A percentile compares a stretch with the other conserved stretches of the same genome.
Conservation (phyloP, 1,140 invertebrate species). For the Batillaria attramentaria region DNA sequence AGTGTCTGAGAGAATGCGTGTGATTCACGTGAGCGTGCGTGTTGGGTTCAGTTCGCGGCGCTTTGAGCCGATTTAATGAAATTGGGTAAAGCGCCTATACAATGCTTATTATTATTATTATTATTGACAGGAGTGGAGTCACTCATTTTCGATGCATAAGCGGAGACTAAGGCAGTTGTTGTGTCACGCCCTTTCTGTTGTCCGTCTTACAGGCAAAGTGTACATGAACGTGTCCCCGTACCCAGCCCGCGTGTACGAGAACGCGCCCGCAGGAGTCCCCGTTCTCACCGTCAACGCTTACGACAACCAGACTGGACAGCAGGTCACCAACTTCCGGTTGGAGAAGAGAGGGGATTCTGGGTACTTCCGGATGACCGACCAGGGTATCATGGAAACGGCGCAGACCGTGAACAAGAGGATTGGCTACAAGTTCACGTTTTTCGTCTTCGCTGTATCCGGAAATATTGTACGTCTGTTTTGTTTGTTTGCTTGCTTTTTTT, state of each 20-base stretch:
- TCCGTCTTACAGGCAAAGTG: constrained; percentile 23
- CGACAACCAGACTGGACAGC: constrained; percentile 42
- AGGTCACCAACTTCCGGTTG: constrained; percentile 31
- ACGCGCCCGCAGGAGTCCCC: constrained; percentile 39
- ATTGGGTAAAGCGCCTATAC: background rate
- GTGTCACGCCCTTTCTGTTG: background rate
- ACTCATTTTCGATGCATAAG: no score
- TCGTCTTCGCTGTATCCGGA: constrained; percentile 29
- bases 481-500: background rate
- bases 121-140: background rate
- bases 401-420: constrained; percentile 39
- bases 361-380: constrained; percentile 46
- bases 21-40: no score
- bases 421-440: constrained; percentile 45
- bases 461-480: background rate
- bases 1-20: no score
- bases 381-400: constrained; percentile 41
- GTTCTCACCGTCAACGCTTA: constrained; percentile 47
- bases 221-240: constrained; percentile 40
- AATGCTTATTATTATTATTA: background rate
- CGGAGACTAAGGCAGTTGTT: background rate
- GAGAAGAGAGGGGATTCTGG: constrained; percentile 30
- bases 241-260: constrained; percentile 46
- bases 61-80: no score
- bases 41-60: no score